phyloP scores from a whole-genome alignment of 2,797 vertebrate genomes.

The Falco columbarius region DNA sequence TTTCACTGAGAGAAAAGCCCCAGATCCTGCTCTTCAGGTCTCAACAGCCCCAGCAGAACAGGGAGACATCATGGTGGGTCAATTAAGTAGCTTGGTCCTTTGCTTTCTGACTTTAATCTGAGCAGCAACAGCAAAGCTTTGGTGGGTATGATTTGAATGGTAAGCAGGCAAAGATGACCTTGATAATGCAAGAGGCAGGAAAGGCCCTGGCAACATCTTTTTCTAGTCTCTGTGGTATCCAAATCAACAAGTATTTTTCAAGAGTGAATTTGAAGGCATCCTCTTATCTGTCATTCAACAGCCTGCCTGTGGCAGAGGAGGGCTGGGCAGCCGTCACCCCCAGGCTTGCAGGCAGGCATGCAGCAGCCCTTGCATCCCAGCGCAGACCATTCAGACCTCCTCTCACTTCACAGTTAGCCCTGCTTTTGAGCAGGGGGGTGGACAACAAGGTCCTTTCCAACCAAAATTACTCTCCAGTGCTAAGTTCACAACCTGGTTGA shows the following conservation, averaged over 20 bases:
- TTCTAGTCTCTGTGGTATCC: background rate
- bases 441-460: background rate
- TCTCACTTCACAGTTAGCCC: background rate
- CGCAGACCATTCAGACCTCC: background rate
- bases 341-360: fast-evolving
- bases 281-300: background rate
- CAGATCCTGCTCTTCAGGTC: background rate
- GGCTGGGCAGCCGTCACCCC: background rate
- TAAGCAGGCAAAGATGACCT: background rate
- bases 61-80: background rate
- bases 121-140: background rate
- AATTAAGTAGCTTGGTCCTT: fast-evolving
- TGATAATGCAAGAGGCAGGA: background rate
- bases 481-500: background rate
- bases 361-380: background rate
- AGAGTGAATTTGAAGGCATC: background rate
- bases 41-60: background rate
- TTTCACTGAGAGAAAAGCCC: fast-evolving
- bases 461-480: background rate
- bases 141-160: background rate
- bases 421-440: background rate
- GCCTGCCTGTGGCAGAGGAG: background rate
- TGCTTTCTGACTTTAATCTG: background rate
- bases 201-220: background rate
- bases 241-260: background rate